Base-by-base conservation (phyloP, 2,888 invertebrate genomes). In the Cataglyphis livida region DNA sequence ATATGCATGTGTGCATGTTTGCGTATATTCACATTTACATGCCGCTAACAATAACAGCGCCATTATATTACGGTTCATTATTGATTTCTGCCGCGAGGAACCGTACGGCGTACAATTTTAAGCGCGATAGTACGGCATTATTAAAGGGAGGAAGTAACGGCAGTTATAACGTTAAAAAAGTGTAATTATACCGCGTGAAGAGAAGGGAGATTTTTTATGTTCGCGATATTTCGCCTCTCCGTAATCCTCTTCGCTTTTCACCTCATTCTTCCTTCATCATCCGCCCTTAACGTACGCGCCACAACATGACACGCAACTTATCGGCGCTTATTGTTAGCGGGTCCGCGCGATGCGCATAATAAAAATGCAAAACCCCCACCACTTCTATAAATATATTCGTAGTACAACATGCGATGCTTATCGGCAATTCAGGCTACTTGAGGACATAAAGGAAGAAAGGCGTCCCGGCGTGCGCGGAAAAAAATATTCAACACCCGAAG, bases 31-130 rank as follows among this genome's bases (percentile, higher is more conserved):
- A 64, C 83, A 82, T 83, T 89, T 85, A 84, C 28, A 83, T 75
- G 78, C 73, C 44, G 54, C 87, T 87, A 89, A 89, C 86, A 89
- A 87, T 84, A 89, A 86, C 66, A 79, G 75, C 85, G 66, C 71
- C 82, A 61, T 83, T 86, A 87, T n/a, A 51, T 89, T 85, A 85
- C 86, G 54, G 75, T 54, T 71, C 81, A 81, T 73, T 89, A 89
- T 89, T 84, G 89, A 89, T 89, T 86, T 85, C 71, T n/a, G 65
- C 64, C 76, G 62, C 82, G 81, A 84, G 65, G 81, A 81, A 73
- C 81, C 74, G 38, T 48, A 65, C 66, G 48, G 57, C 62, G 68
- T 70, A n/a, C n/a, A 70, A 84, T 74, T 88, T 78, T 59, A 79
- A 88, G 75, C 73, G 74, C 64, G 75, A 81, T 71, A 62, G 28